Base-by-base conservation (phyloP, 92 coral and sea anemone genomes). In the Palythoa caribaeorum region DNA sequence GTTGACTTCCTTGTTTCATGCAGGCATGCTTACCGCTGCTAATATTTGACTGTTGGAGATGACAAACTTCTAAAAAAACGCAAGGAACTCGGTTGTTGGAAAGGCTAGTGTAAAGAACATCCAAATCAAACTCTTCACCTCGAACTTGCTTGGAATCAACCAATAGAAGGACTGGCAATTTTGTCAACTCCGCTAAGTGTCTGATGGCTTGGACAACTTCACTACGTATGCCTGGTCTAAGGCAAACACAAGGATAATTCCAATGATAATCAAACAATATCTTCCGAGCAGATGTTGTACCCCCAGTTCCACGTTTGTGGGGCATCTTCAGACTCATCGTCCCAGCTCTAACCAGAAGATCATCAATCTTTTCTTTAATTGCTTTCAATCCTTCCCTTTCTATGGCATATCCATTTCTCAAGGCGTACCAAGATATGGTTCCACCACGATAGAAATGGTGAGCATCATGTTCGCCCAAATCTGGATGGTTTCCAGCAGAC, bases 381-480 rank as follows among this genome's bases (percentile, higher is more conserved):
- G 21, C 5, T 36, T 87, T 62, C 93, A 91, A 90, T 78, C 65
- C 77, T 17, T 77, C 84, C 57, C 95, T 89, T 81, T 90, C 91
- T 15, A 93, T 76, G n/a, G 92, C 95, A 20, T 93, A 87, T 0
- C 75, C 91, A 70, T 40, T 80, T 0, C 83, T 52, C 4, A 91
- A 17, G 8, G 92, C 96, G 71, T 93, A 93, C 96, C 96, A 93
- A 1, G 96, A 93, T 53, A 93, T 91, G 17, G 79, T 74, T 1
- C 96, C 96, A 7, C 96, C 96, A 3, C 96, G 94, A 51, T 91
- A 93, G 65, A 93, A 93, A 71, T 93, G 96, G 15, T 44, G 38
- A 1, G 94, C 96, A 86, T 93, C 96, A 2, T 87, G 89, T 1
- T 83, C 50, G 3, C 90, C 96, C 48, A 20, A 66, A 65, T 91